Evolutionary conservation across 2,797 vertebrate species (phyloP), one percentile per base, ranked within the genome.

Genomic region (Sciurus vulgaris): DNA sequence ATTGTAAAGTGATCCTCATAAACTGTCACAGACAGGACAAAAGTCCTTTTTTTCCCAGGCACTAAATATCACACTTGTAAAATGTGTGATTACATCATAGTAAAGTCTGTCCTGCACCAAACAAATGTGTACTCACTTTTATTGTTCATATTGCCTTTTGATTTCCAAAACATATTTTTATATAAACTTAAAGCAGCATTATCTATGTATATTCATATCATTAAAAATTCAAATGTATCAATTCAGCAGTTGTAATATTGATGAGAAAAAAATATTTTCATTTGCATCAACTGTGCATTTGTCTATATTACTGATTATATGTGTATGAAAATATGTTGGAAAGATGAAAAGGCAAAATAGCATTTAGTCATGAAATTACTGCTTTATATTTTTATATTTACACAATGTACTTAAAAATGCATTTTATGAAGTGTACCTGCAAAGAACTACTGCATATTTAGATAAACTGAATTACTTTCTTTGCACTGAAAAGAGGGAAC

Each of bases 31-130:
- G 26, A n/a, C 90, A 83, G 83, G 79, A 86, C 54, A 89, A 92
- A 96, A 89, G 77, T 82, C 79, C 67, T 38, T 74, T 63, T 35
- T 9, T 47, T 47, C 30, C 63, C 33, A 54, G 47, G 54, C 59
- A 93, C 70, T 56, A 94, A 91, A 95, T 70, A 87, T 95, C 84
- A 92, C 88, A 97, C 67, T 92, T 35, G 70, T 96, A 95, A 84
- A 95, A 93, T 91, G 86, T 94, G 92, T 79, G 79, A 97, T 97
- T 97, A 96, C 96, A 97, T 96, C 93, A 93, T 97, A 95, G 93
- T 73, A 91, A 86, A 72, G 49, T 79, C 77, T 91, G 70, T 90
- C 73, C 51, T 93, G 35, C 86, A 84, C 73, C 89, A 97, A 95
- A 90, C 89, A 97, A 92, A 89, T 94, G 90, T 93, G 83, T 93